Percentiles rank a stretch among this genome's conserved stretches.
Evolutionary conservation across 2,797 vertebrate species (phyloP).

Genomic region (Gallinago stenura): DNA sequence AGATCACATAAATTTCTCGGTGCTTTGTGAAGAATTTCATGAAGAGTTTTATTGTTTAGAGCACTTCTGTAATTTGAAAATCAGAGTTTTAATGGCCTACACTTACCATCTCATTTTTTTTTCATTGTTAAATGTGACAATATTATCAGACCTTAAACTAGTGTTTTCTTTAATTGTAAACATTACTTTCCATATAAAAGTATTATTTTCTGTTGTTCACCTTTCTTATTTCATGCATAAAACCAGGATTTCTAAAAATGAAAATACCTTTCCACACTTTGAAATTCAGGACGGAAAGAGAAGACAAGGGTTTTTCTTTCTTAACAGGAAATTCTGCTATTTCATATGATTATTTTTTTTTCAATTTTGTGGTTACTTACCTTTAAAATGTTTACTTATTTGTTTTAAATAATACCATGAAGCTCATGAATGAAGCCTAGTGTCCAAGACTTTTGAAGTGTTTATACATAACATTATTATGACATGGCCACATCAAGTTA

Average conservation of each 20-base stretch:
- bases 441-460: not conserved
- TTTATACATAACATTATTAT: not conserved
- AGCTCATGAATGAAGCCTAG: not conserved
- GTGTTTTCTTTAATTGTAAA: not conserved
- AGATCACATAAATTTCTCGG: slow-evolving; percentile 60
- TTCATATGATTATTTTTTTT: not conserved
- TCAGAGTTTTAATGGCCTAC: not conserved
- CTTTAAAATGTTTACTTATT: not conserved
- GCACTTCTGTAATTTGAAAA: slow-evolving; percentile 23
- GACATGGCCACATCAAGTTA: not conserved
- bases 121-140: not conserved
- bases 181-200: not conserved
- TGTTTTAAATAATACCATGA: not conserved
- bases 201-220: not conserved
- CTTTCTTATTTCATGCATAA: not conserved
- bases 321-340: not conserved
- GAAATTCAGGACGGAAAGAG: not conserved
- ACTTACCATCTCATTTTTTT: not conserved
- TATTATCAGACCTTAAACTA: not conserved
- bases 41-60: slow-evolving; percentile 10
- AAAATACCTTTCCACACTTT: not conserved
- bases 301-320: not conserved
- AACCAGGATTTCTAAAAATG: not conserved
- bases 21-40: slow-evolving; percentile 4
- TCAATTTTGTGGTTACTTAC: not conserved